A percentile compares a stretch with the other conserved stretches of the same genome.
phyloP scores from a whole-genome alignment of 2,113 vertebrate genomes.

The Cavia porcellus region DNA sequence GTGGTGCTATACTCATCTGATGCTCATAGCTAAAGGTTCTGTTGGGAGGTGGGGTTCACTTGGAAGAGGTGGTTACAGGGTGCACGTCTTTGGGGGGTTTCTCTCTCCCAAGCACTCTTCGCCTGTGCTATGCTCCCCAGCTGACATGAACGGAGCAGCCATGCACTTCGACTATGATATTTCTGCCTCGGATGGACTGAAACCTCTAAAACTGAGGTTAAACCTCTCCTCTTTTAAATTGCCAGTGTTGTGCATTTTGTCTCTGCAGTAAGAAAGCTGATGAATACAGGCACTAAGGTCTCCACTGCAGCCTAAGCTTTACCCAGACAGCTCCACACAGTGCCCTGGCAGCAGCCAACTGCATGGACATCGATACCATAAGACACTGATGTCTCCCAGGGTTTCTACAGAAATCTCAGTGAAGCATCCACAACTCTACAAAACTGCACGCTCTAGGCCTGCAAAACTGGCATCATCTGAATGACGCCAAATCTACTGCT shows the following conservation, averaged over 20 bases:
- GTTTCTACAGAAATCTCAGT: background rate
- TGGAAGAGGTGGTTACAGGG: background rate
- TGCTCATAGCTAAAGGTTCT: background rate
- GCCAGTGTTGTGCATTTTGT: background rate
- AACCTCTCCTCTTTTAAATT: background rate
- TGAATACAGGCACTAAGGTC: background rate
- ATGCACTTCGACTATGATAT: too few species aligned
- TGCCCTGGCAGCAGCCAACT: background rate
- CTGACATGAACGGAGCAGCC: background rate
- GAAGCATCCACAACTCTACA: background rate
- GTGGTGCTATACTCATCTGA: background rate
- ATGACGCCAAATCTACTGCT: background rate
- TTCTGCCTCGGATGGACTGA: too few species aligned
- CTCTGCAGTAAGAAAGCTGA: background rate
- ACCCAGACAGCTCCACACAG: background rate
- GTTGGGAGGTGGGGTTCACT: background rate
- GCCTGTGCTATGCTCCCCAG: background rate
- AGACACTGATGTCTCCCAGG: background rate
- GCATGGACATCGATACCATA: background rate
- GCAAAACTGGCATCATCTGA: background rate
- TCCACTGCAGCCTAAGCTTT: background rate
- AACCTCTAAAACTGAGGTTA: background rate
- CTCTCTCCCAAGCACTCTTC: background rate
- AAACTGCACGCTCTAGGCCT: background rate
- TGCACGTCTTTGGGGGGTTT: background rate